These are phyloP conservation scores for Melanotaenia maccullochi DNA, from an alignment of 2,797 vertebrate species.

Conservation along the genomic window DNA sequence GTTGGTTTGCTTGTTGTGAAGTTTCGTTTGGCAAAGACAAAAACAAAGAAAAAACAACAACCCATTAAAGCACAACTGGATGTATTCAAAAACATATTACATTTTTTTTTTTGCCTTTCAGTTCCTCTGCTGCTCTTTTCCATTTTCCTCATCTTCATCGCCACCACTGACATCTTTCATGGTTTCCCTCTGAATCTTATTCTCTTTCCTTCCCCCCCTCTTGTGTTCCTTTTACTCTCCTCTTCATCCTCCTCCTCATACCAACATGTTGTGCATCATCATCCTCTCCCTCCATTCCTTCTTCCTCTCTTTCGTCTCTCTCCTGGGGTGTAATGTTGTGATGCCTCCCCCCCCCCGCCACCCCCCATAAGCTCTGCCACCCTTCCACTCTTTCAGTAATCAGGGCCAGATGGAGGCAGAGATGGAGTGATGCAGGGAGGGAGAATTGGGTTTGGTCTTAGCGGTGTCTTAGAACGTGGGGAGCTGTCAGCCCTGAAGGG, in stretches of 20 bases:
- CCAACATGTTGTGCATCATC: constrained; percentile 60
- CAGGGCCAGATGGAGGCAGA: constrained; percentile 98
- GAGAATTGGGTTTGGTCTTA: constrained; percentile 88
- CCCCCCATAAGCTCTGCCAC: constrained; percentile 28
- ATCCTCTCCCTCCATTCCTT: constrained; percentile 55
- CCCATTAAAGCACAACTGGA: not conserved
- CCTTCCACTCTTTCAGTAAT: constrained; percentile 86
- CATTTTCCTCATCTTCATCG: constrained; percentile 50
- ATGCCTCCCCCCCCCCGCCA: constrained; percentile 39
- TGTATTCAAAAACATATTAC: not conserved
- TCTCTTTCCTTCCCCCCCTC: constrained; percentile 17
- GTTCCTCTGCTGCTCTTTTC: constrained; percentile 55
- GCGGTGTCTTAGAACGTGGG: constrained; percentile 91
- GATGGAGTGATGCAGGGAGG: constrained; percentile 77
- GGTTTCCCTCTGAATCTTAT: constrained; percentile 1
- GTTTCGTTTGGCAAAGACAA: not conserved
- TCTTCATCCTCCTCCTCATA: constrained; percentile 10
- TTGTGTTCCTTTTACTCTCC: not conserved
- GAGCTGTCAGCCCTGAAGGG: constrained; percentile 98
- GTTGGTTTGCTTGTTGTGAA: not conserved
- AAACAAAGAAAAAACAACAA: not conserved
- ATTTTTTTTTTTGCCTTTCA: constrained; percentile 53
- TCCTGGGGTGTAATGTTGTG: constrained; percentile 87
- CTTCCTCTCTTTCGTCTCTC: constrained; percentile 45
- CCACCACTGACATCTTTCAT: constrained; percentile 3